phyloP scores from a whole-genome alignment of 1,140 invertebrate species.

The Drosophila mojavensis region DNA sequence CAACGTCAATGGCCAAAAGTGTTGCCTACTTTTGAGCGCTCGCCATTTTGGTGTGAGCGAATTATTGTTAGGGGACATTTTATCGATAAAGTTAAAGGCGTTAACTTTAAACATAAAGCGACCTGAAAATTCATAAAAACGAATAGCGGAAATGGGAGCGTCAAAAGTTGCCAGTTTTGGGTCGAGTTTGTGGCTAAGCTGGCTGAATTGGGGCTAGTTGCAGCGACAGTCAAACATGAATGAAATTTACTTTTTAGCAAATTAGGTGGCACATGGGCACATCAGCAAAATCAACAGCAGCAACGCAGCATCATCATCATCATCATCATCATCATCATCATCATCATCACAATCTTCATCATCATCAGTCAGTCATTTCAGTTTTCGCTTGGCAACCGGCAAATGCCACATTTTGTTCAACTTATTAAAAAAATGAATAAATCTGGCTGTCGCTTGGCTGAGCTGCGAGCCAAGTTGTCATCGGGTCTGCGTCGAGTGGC shows the following conservation, averaged over 20 bases:
- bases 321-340: neutral
- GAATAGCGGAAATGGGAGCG: slow-evolving; percentile 46
- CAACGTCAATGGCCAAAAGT: slow-evolving; percentile 1
- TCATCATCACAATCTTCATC: neutral
- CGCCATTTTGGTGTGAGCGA: neutral
- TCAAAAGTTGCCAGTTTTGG: slow-evolving; percentile 18
- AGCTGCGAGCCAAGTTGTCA: slow-evolving; percentile 61
- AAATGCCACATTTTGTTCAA: slow-evolving; percentile 35
- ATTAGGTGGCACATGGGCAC: slow-evolving; percentile 27
- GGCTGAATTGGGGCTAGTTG: neutral
- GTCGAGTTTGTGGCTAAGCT: slow-evolving; percentile 14
- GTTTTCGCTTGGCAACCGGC: slow-evolving; percentile 20
- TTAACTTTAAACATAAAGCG: slow-evolving; percentile 43
- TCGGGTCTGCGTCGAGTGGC: slow-evolving; percentile 57
- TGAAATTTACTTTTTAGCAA: slow-evolving; percentile 61
- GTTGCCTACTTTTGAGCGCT: slow-evolving; percentile 25
- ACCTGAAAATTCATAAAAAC: slow-evolving; percentile 29
- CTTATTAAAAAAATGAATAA: slow-evolving; percentile 42
- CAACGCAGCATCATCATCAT: slow-evolving; percentile 5
- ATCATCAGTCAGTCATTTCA: slow-evolving; percentile 1
- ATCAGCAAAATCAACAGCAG: slow-evolving; percentile 10
- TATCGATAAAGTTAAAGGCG: slow-evolving; percentile 44
- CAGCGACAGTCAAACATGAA: slow-evolving; percentile 50
- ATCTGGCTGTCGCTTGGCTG: slow-evolving; percentile 21
- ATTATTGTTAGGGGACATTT: neutral